phyloP scores from a whole-genome alignment of 2,888 invertebrate species.

The Stomorhina lunata region DNA sequence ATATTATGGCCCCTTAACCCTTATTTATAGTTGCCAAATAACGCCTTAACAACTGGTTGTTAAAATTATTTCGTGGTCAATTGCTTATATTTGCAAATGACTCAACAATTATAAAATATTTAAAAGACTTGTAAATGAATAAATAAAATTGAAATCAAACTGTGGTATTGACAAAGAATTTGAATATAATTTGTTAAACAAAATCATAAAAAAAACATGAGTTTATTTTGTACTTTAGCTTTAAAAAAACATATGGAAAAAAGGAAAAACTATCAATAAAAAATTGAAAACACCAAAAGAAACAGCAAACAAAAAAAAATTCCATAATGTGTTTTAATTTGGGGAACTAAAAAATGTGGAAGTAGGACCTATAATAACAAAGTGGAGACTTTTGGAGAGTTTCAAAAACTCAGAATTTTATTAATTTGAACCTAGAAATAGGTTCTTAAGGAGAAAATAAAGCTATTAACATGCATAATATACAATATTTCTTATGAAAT shows the following conservation, averaged over 20 bases:
- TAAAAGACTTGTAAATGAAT: slow-evolving; percentile 33
- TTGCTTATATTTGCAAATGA: too few relatives aligned
- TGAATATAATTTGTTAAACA: slow-evolving; percentile 18
- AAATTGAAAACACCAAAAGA: slow-evolving; percentile 43
- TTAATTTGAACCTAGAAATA: too few relatives aligned
- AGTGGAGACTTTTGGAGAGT: too few relatives aligned
- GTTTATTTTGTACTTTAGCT: slow-evolving; percentile 64
- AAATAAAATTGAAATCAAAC: slow-evolving; percentile 52
- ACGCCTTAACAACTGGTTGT: slow-evolving; percentile 46
- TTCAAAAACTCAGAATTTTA: too few relatives aligned
- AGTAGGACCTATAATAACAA: too few relatives aligned
- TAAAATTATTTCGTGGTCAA: slow-evolving; percentile 4
- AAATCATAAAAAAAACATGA: slow-evolving; percentile 46
- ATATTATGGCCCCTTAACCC: slow-evolving; percentile 14
- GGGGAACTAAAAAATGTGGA: too few relatives aligned
- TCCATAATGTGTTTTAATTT: background rate
- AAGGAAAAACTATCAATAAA: slow-evolving; percentile 20
- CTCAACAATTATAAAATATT: slow-evolving; percentile 22
- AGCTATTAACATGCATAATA: background rate
- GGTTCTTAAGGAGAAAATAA: background rate
- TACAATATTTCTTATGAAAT: background rate
- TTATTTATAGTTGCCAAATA: slow-evolving; percentile 41
- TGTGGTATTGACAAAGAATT: slow-evolving; percentile 58
- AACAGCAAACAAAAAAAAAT: slow-evolving; percentile 44
- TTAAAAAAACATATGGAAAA: slow-evolving; percentile 41